phyloP scores from a whole-genome alignment of 2,888 invertebrate species.

The Dorcus hopei region DNA sequence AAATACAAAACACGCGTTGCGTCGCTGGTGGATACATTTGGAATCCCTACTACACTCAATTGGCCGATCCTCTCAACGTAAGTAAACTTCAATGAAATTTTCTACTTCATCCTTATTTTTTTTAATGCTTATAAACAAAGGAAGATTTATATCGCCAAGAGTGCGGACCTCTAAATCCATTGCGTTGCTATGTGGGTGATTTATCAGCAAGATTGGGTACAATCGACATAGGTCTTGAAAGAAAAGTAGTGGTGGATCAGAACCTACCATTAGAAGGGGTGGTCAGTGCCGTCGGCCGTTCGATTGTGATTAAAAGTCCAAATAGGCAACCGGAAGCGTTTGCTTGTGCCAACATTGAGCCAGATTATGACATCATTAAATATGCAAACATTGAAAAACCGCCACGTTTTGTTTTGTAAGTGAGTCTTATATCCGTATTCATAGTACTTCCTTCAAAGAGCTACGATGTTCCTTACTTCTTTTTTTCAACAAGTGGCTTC shows the following conservation, averaged over 20 bases:
- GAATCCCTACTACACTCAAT: conserved; percentile 88
- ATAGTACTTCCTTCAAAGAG: too few species aligned
- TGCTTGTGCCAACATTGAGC: conserved; percentile 89
- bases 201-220: conserved; percentile 80
- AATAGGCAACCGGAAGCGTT: conserved; percentile 68
- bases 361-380: conserved; percentile 87
- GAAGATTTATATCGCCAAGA: conserved; percentile 80
- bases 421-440: conserved; percentile 23
- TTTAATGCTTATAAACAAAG: conserved; percentile 47
- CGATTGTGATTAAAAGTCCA: conserved; percentile 79
- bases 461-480: too few species aligned
- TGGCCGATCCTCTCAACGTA: conserved; percentile 86
- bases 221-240: conserved; percentile 73
- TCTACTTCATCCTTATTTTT: neutral
- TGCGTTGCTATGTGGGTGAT: conserved; percentile 90
- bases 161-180: conserved; percentile 83
- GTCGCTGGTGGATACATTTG: conserved; percentile 88
- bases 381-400: conserved; percentile 84
- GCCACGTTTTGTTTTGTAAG: conserved; percentile 85
- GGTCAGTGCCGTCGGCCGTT: conserved; percentile 76
- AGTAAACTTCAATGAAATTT: conserved; percentile 33
- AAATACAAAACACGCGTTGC: conserved; percentile 75
- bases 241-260: conserved; percentile 77
- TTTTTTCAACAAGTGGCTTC: too few species aligned
- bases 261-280: conserved; percentile 83